Evolutionary conservation across 2,888 invertebrate species (phyloP), one percentile per base, ranked within the genome.

Genomic region (Halictus quadricinctus): DNA sequence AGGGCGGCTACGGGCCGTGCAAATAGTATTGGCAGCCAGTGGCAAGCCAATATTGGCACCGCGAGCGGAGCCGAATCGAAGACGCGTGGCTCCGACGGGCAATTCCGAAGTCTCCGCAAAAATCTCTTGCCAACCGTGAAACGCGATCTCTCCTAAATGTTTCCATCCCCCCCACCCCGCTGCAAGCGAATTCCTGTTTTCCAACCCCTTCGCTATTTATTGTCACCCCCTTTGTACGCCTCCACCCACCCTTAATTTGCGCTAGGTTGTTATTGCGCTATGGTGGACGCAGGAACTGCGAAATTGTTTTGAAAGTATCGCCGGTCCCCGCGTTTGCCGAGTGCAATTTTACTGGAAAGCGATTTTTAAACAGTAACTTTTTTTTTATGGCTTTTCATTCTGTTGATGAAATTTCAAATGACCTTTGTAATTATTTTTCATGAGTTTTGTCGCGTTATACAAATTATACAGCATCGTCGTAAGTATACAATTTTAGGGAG

Each of bases 1-100:
- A 78, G 64, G 84, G 80, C 64, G 83, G n/a, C 84, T 80, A 74
- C 72, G 76, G 78, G 70, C 78, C 83, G 81, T 82, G 87, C 85
- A 88, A 88, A 87, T 85, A 87, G 85, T 87, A 88, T 88, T 81
- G 84, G 72, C 79, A 77, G 81, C 78, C 75, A 36, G 64, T 46
- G 80, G 80, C 79, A 50, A 78, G 84, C 82, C 80, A 83, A 84
- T 87, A 88, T 88, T 81, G 84, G 72, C 79, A 77, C 36, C 72
- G 66, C 66, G 66, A 36, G 60, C 58, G 50, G 76, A 76, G 76
- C 25, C 54, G 81, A 73, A 29, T 76, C 79, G 83, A 76, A 86
- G 86, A 86, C 78, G 81, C 87, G 81, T 76, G 74, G 58, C 78
- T 46, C 70, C 79, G 73, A 18, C 73, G 75, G 76, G 54, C 85